Percentiles rank a stretch among this genome's conserved stretches.
These are phyloP conservation scores for Eubucco bourcierii DNA, from an alignment of 2,113 vertebrate genomes.

Conservation along the genomic window DNA sequence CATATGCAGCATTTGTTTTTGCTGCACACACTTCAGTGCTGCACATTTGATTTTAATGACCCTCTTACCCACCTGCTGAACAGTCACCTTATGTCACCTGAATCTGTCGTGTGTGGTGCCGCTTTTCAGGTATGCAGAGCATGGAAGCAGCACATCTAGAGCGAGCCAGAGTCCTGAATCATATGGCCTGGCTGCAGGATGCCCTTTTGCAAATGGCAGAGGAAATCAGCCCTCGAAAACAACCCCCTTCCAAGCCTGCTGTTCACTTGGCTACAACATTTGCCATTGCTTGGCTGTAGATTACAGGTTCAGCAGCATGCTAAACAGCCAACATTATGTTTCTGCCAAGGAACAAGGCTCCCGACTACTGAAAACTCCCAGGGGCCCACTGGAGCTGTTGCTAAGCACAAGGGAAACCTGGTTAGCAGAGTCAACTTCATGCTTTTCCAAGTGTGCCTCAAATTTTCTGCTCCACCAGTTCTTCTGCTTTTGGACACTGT, in stretches of 20 bases:
- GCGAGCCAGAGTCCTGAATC: slow-evolving; percentile 32
- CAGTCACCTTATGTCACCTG: slow-evolving; percentile 19
- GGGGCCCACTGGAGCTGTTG: slow-evolving; percentile 61
- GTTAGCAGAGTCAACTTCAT: slow-evolving; percentile 66
- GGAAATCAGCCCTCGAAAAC: slow-evolving; percentile 60
- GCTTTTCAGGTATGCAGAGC: not conserved
- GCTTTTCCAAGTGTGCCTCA: slow-evolving; percentile 50
- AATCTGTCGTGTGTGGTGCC: not conserved
- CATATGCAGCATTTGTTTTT: not conserved
- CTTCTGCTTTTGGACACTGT: slow-evolving; percentile 29
- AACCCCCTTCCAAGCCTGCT: slow-evolving; percentile 67
- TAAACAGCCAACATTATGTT: slow-evolving; percentile 70
- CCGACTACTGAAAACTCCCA: slow-evolving; percentile 68
- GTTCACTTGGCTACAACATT: slow-evolving; percentile 65
- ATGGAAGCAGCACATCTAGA: not conserved
- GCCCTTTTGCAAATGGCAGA: slow-evolving; percentile 67
- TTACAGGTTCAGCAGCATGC: slow-evolving; percentile 67
- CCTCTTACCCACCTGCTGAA: not conserved
- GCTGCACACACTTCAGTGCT: not conserved
- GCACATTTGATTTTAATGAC: not conserved
- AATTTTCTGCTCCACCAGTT: slow-evolving; percentile 64
- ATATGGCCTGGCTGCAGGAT: slow-evolving; percentile 56
- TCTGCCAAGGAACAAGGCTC: slow-evolving; percentile 74
- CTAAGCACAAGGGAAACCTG: slow-evolving; percentile 70
- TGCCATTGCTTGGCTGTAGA: slow-evolving; percentile 65